Evolutionary conservation across 1,140 invertebrate genomes (phyloP), one percentile per base, ranked within the genome.

Genomic region (Cyphomyrmex costatus): DNA sequence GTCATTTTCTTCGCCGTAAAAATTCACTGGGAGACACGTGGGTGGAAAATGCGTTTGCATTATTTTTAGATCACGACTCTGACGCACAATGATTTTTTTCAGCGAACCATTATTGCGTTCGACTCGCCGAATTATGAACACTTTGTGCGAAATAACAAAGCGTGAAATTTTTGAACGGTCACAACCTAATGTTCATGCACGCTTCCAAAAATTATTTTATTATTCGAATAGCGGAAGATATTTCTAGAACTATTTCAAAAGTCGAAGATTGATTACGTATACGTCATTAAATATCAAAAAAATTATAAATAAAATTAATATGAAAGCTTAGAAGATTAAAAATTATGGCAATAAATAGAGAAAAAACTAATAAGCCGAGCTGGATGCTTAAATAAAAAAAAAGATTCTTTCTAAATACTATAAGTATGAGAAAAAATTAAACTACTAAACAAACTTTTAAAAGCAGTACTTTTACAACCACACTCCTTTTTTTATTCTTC

Each of bases 1-100:
- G 24, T 19, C 42, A 80, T 80, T 80, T 68, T 27, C 49, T 56
- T 8, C 10, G 63, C 14, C 65, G 33, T 80, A 70, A 80, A 80
- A 70, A 24, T 70, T 80, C 51, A 68, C 3, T 12, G 19, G 4
- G 33, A 42, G 8, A 42, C 10, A 68, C 27, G 77, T 80, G 21
- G 49, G 63, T 70, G 49, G 78, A 58, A 63, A 80, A 80, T 70
- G 78, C 16, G 21, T 56, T 70, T 70, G n/a, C 65, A 70, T 58
- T 80, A 70, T 80, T 80, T 80, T 80, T 80, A 70, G 33, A 33
- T 80, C 33, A 65, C 30, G n/a, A 70, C 51, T 80, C 49, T 80
- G 65, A 80, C 65, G 78, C 21, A 80, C 77, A 58, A 58, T 80
- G 30, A 56, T 80, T 80, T 80, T 42, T 80, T 80, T 30, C 46